phyloP scores from a whole-genome alignment of 2,797 vertebrate species.

The Gobio occitaniae region DNA sequence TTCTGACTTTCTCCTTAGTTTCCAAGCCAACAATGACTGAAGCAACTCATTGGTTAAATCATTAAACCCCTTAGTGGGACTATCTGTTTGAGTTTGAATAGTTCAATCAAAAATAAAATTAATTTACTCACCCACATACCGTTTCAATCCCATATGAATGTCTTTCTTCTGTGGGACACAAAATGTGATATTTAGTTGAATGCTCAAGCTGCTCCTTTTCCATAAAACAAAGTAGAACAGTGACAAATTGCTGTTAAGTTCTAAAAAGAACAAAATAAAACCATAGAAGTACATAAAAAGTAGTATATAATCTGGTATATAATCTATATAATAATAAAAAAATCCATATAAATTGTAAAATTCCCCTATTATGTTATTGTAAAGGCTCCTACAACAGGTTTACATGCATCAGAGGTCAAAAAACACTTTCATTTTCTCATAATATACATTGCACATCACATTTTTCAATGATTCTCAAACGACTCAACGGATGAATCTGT shows the following conservation, averaged over 20 bases:
- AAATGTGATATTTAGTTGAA: background rate
- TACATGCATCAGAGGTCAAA: too few relatives aligned
- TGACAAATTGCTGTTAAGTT: background rate
- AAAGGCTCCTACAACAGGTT: too few relatives aligned
- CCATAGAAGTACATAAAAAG: background rate
- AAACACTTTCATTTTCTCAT: too few relatives aligned
- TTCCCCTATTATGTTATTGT: too few relatives aligned
- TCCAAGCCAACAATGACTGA: background rate
- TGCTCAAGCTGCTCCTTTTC: background rate
- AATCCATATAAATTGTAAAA: background rate
- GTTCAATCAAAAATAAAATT: background rate
- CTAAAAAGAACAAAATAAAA: background rate
- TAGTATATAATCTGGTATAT: background rate
- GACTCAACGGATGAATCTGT: too few relatives aligned
- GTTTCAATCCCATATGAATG: background rate
- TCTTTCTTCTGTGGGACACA: background rate
- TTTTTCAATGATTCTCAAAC: too few relatives aligned
- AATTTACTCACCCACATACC: too few relatives aligned
- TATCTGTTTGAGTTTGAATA: background rate
- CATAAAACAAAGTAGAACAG: background rate
- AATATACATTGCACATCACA: too few relatives aligned
- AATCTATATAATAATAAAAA: too few relatives aligned
- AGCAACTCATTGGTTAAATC: conserved; percentile 3
- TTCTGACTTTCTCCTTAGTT: background rate
- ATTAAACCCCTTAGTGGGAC: background rate